phyloP scores from a whole-genome alignment of 92 coral and sea anemone genomes.

The Ricordea florida region DNA sequence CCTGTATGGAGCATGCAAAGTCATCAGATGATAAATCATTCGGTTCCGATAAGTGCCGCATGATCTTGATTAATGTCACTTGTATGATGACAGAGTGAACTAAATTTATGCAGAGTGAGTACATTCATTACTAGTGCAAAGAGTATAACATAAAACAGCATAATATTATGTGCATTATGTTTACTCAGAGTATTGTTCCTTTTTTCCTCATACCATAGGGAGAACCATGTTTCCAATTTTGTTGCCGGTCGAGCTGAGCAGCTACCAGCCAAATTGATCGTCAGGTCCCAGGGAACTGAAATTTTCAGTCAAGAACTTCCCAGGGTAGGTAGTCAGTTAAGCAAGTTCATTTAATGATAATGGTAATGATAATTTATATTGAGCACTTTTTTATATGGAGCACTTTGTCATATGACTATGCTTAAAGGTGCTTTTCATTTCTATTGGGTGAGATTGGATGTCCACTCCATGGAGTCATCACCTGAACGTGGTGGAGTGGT shows the following conservation, averaged over 20 bases:
- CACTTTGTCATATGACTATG: neutral
- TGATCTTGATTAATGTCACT: no score
- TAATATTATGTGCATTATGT: neutral
- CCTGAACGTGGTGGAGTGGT: no score
- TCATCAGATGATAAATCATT: no score
- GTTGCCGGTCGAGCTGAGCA: slow-evolving; percentile 74
- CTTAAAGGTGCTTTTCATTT: no score
- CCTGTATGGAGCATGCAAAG: no score
- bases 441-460: neutral
- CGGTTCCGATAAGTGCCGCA: no score
- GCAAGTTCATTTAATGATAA: neutral
- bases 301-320: slow-evolving; percentile 79
- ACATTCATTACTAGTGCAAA: no score
- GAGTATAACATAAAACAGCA: no score
- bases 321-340: slow-evolving; percentile 56
- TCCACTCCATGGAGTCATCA: no score
- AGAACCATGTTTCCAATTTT: slow-evolving; percentile 66
- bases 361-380: neutral
- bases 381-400: no score
- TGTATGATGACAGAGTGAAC: no score
- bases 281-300: slow-evolving; percentile 72
- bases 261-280: slow-evolving; percentile 78
- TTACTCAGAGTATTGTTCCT: neutral
- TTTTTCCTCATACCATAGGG: slow-evolving; percentile 48
- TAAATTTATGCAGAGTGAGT: no score